Conservation (phyloP, 2,113 vertebrate species). For the Misgurnus mizolepis region DNA sequence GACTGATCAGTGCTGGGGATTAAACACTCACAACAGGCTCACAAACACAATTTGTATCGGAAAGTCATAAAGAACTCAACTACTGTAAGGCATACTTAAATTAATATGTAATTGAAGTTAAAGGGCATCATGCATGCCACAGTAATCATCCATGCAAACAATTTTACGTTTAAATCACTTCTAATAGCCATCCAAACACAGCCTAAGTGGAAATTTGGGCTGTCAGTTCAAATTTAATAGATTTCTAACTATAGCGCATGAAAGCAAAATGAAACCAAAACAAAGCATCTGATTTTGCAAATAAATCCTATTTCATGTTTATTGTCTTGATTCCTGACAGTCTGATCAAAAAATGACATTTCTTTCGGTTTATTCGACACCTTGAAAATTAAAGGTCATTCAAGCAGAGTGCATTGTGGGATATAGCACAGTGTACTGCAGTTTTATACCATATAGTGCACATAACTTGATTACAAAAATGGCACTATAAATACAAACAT, state of each 20-base stretch:
- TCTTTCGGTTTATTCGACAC: background rate
- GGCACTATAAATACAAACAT: background rate
- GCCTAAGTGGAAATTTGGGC: no score
- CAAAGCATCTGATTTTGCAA: no score
- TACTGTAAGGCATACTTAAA: background rate
- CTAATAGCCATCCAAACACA: no score
- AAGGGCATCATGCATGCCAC: conserved; percentile 51
- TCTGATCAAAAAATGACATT: no score
- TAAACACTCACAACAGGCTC: conserved; percentile 21
- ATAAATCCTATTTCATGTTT: no score
- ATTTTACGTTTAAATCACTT: no score
- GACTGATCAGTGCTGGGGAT: conserved; percentile 27
- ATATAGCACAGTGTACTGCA: background rate
- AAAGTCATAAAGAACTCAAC: background rate
- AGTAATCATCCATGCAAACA: background rate
- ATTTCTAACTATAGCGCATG: no score
- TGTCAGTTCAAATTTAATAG: no score
- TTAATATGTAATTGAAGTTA: conserved; percentile 26
- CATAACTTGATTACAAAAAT: no score
- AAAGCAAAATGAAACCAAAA: no score
- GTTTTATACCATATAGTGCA: no score
- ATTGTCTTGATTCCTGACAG: background rate
- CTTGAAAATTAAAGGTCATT: background rate
- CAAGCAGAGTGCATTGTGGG: background rate
- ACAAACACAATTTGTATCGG: conserved; percentile 8